Percentiles rank a stretch among this genome's conserved stretches.
These are phyloP conservation scores for Heliconius sara DNA, from an alignment of 2,888 invertebrate genomes.

Conservation along the genomic window DNA sequence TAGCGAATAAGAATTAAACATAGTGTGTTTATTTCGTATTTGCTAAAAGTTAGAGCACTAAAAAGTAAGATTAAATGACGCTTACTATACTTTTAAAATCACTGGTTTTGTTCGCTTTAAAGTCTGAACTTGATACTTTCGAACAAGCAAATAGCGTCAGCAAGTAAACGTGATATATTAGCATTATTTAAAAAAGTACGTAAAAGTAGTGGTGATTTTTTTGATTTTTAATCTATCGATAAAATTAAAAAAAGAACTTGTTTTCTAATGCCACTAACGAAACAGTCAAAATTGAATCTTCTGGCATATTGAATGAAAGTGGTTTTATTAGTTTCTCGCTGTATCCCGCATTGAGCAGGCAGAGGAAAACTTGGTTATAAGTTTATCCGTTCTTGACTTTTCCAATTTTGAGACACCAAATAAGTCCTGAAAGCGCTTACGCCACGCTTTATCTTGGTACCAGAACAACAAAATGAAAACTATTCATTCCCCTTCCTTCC, in stretches of 20 bases:
- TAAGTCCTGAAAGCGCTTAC: neutral
- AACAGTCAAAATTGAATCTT: too few species aligned
- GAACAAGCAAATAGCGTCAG: slow-evolving; percentile 24
- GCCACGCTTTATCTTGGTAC: neutral
- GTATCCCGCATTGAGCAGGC: neutral
- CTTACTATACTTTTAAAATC: slow-evolving; percentile 36
- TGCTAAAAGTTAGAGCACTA: neutral
- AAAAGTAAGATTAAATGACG: slow-evolving; percentile 24
- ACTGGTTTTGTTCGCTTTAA: slow-evolving; percentile 39
- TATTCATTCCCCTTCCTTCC: too few species aligned
- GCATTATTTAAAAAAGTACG: neutral
- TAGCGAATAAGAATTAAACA: neutral
- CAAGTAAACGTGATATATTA: neutral
- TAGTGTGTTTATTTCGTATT: neutral
- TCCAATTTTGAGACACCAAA: too few species aligned
- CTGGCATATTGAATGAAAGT: too few species aligned
- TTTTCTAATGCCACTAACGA: too few species aligned
- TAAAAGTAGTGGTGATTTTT: neutral
- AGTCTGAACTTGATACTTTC: slow-evolving; percentile 28
- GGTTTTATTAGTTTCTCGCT: neutral
- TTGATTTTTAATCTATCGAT: neutral
- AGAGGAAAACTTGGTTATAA: neutral
- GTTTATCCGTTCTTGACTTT: too few species aligned
- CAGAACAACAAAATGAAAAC: neutral
- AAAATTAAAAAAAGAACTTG: too few species aligned